Evolutionary conservation across 1,140 invertebrate genomes (phyloP).

Genomic region (Brevipalpus yothersi): DNA sequence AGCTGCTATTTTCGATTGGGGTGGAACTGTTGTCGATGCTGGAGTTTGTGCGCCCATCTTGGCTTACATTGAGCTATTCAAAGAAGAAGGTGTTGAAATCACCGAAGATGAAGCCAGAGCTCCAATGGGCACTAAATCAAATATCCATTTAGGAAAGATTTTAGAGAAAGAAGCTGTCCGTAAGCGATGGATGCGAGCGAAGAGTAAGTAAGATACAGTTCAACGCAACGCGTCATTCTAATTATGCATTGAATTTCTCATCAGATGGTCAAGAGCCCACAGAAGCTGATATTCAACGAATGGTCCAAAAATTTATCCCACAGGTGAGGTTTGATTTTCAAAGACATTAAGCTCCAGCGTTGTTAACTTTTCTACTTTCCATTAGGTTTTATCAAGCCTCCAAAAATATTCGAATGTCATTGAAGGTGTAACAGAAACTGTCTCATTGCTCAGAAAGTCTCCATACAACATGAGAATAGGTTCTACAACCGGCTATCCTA

Average conservation of each 20-base stretch:
- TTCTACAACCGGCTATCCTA: slow-evolving; percentile 11
- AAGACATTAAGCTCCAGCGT: not conserved
- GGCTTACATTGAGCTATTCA: slow-evolving; percentile 11
- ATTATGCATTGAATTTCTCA: not conserved
- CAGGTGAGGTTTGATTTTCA: not conserved
- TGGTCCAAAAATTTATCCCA: slow-evolving; percentile 13
- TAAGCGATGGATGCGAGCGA: slow-evolving; percentile 7
- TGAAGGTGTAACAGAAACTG: slow-evolving; percentile 15
- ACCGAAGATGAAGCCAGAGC: slow-evolving; percentile 13
- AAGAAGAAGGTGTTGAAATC: slow-evolving; percentile 12
- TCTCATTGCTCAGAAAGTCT: slow-evolving; percentile 5
- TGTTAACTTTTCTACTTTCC: not conserved
- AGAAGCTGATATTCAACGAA: slow-evolving; percentile 11
- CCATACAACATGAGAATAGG: slow-evolving; percentile 10
- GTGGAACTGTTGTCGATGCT: slow-evolving; percentile 14
- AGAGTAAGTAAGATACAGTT: not conserved
- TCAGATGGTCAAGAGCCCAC: slow-evolving; percentile 6
- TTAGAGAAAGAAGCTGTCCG: slow-evolving; percentile 9
- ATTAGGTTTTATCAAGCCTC: slow-evolving; percentile 5
- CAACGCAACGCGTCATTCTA: not conserved
- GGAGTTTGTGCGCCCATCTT: slow-evolving; percentile 12
- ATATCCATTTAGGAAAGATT: slow-evolving; percentile 14
- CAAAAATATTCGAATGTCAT: slow-evolving; percentile 15
- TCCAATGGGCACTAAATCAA: slow-evolving; percentile 13
- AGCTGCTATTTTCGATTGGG: slow-evolving; percentile 14